phyloP scores from a whole-genome alignment of 2,888 invertebrate species.

The Latrodectus hesperus region DNA sequence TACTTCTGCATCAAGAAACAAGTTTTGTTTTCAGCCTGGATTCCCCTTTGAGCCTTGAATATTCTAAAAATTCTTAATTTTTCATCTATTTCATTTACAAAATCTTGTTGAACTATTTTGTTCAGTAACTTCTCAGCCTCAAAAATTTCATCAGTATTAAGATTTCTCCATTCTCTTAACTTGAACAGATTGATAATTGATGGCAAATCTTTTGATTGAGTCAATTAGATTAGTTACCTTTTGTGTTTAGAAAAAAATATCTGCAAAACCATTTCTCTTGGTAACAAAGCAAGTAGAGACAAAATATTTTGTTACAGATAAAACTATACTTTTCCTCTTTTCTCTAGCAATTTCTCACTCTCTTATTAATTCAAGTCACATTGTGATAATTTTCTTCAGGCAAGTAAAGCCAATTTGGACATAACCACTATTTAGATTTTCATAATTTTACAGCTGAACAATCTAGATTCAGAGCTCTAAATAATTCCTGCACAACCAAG shows the following conservation, averaged over 20 bases:
- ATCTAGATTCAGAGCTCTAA: constrained; percentile 7
- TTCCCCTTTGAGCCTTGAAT: constrained; percentile 7
- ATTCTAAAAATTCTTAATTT: constrained; percentile 7
- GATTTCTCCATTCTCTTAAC: not conserved
- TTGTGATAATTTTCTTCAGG: constrained; percentile 1
- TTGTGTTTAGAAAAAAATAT: constrained; percentile 12
- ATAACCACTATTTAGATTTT: constrained; percentile 17
- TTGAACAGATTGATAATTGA: constrained; percentile 1
- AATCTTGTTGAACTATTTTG: constrained; percentile 20
- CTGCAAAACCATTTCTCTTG: constrained; percentile 4
- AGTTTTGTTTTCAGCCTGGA: constrained; percentile 9
- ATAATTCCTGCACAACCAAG: not conserved
- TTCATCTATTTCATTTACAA: not conserved
- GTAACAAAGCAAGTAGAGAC: not conserved
- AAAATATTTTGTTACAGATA: not conserved
- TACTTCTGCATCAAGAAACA: not conserved
- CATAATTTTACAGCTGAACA: constrained; percentile 9
- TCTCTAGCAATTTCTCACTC: constrained; percentile 1
- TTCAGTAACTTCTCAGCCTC: constrained; percentile 27
- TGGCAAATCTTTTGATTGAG: constrained; percentile 21
- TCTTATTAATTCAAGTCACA: not conserved
- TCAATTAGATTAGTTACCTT: constrained; percentile 11
- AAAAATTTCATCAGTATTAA: constrained; percentile 11
- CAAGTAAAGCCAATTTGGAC: constrained; percentile 22
- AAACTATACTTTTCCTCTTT: not conserved